A percentile compares a stretch with the other conserved stretches of the same genome.
These are phyloP conservation scores for Drosophila flavopinicola DNA, from an alignment of 2,888 invertebrate species.

Conservation along the genomic window DNA sequence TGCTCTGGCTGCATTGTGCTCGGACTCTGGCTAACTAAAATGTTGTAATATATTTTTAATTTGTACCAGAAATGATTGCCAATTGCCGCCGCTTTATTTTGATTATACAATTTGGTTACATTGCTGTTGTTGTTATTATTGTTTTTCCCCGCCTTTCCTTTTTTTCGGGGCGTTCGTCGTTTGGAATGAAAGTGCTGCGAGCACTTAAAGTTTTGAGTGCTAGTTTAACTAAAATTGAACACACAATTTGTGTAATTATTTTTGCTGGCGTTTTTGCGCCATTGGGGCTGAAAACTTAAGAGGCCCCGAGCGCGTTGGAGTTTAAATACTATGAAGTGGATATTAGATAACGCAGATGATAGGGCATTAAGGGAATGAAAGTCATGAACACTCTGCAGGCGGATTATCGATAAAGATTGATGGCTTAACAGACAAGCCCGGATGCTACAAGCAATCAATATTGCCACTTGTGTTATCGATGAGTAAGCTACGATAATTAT, in stretches of 20 bases:
- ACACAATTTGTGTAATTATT: conserved; percentile 64
- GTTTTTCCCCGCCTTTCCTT: not conserved
- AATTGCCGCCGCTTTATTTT: conserved; percentile 63
- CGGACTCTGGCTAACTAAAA: conserved; percentile 57
- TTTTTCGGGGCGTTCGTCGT: conserved; percentile 27
- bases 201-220: conserved; percentile 43
- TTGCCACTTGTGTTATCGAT: too few species aligned
- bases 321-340: not conserved
- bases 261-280: conserved; percentile 3
- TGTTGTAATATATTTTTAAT: conserved; percentile 75
- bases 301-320: conserved; percentile 7
- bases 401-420: too few species aligned
- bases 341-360: not conserved
- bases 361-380: not conserved
- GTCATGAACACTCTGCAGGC: too few species aligned
- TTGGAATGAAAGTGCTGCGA: conserved; percentile 61
- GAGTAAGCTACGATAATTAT: too few species aligned
- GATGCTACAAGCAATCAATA: too few species aligned
- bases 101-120: conserved; percentile 64
- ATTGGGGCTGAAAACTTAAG: not conserved
- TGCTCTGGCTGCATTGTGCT: conserved; percentile 37
- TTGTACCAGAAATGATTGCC: conserved; percentile 76
- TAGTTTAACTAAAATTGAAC: conserved; percentile 42
- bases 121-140: conserved; percentile 3
- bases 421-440: too few species aligned